phyloP scores from a whole-genome alignment of 1,140 invertebrate species.

The Protaetia brevitarsis region DNA sequence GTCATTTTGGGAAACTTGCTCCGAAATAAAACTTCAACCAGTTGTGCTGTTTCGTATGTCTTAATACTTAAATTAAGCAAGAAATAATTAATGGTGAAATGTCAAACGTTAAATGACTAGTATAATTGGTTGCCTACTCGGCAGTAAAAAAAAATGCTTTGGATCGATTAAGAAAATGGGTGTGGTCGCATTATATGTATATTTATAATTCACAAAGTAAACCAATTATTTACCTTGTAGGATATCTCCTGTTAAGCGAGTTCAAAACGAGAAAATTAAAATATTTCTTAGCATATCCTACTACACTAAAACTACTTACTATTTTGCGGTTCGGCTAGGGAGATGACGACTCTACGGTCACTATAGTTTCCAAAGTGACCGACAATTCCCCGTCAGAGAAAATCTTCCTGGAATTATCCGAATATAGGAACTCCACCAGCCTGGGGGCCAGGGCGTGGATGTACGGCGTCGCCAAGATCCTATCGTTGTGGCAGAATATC shows the following conservation, averaged over 20 bases:
- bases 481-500: slow-evolving; percentile 70
- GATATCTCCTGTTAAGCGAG: slow-evolving; percentile 52
- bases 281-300: slow-evolving; percentile 28
- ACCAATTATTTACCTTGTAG: slow-evolving; percentile 54
- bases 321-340: slow-evolving; percentile 71
- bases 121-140: too few relatives aligned
- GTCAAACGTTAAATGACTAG: too few relatives aligned
- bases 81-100: too few relatives aligned
- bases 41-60: too few relatives aligned
- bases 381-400: slow-evolving; percentile 60
- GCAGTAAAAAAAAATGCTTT: background rate
- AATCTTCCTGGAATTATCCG: slow-evolving; percentile 58
- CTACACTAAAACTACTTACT: slow-evolving; percentile 58
- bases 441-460: slow-evolving; percentile 78
- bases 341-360: slow-evolving; percentile 71
- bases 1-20: too few relatives aligned
- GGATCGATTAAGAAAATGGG: slow-evolving; percentile 36
- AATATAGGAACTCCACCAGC: slow-evolving; percentile 68
- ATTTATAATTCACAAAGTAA: background rate
- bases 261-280: slow-evolving; percentile 42
- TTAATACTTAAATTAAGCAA: too few relatives aligned
- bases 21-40: too few relatives aligned
- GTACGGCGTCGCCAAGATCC: slow-evolving; percentile 68
- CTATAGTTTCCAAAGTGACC: slow-evolving; percentile 66
- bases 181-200: too few relatives aligned